Evolutionary conservation across 2,797 vertebrate species (phyloP).

Genomic region (Cottoperca gobio): DNA sequence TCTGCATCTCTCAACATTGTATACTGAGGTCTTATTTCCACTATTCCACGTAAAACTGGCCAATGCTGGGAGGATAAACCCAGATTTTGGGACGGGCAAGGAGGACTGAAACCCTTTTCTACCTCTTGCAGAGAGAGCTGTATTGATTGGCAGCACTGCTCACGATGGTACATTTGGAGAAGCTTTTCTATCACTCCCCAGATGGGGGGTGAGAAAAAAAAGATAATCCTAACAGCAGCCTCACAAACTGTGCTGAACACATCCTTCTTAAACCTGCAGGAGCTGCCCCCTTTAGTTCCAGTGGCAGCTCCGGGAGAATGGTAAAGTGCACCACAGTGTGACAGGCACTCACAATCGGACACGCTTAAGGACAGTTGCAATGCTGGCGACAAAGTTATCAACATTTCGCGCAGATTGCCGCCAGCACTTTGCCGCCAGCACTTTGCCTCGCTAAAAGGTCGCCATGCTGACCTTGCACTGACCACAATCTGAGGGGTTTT

Average conservation of each 20-base stretch:
- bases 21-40: slow-evolving; percentile 15
- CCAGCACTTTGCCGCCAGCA: slow-evolving; percentile 85
- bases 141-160: slow-evolving; percentile 80
- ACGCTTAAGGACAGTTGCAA: slow-evolving; percentile 58
- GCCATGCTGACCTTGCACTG: slow-evolving; percentile 91
- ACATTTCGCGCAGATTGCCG: slow-evolving; percentile 80
- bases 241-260: slow-evolving; percentile 77
- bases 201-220: slow-evolving; percentile 38
- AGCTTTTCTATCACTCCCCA: slow-evolving; percentile 75
- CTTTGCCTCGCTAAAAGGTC: slow-evolving; percentile 83
- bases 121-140: slow-evolving; percentile 61
- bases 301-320: slow-evolving; percentile 56
- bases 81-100: slow-evolving; percentile 39
- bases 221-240: slow-evolving; percentile 78
- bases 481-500: slow-evolving; percentile 89
- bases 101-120: slow-evolving; percentile 58
- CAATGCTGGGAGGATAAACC: slow-evolving; percentile 44
- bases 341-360: slow-evolving; percentile 67
- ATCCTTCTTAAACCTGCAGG: slow-evolving; percentile 76
- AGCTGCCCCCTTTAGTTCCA: slow-evolving; percentile 74
- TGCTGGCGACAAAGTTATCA: slow-evolving; percentile 83
- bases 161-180: slow-evolving; percentile 71
- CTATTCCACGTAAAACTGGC: slow-evolving; percentile 34
- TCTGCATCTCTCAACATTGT: not conserved
- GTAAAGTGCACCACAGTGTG: slow-evolving; percentile 59